Conservation (phyloP, 2,113 vertebrate genomes). For the Catharus minimus region DNA sequence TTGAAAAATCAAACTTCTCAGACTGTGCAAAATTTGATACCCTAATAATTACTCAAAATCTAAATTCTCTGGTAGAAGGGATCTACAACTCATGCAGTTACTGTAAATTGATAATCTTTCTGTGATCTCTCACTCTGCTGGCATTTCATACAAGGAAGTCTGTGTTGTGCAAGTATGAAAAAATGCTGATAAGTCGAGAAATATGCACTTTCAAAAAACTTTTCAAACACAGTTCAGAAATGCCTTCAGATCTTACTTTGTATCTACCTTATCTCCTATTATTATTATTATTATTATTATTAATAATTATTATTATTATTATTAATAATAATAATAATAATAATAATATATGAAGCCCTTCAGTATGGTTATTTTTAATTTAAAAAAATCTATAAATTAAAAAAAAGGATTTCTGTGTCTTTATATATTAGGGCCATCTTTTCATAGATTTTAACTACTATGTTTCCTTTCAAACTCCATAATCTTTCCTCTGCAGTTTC, state of each 20-base stretch:
- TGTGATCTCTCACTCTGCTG: not conserved
- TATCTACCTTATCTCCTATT: not conserved
- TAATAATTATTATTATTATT: not conserved
- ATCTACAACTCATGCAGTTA: not conserved
- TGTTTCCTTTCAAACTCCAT: not conserved
- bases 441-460: not conserved
- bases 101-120: not conserved
- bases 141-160: not conserved
- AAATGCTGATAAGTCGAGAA: not conserved
- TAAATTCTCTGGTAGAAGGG: not conserved
- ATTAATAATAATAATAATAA: too few relatives aligned
- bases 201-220: not conserved
- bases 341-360: not conserved
- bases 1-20: not conserved
- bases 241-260: not conserved
- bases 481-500: not conserved
- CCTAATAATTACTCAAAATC: not conserved
- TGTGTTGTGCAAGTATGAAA: not conserved
- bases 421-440: not conserved
- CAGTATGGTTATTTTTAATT: not conserved
- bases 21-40: not conserved
- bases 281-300: not conserved
- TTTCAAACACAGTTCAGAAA: not conserved
- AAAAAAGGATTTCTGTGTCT: not conserved
- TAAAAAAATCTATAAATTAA: not conserved